Evolutionary conservation across 2,888 invertebrate species (phyloP), one percentile per base, ranked within the genome.

Genomic region (Drosophila kanekoi): DNA sequence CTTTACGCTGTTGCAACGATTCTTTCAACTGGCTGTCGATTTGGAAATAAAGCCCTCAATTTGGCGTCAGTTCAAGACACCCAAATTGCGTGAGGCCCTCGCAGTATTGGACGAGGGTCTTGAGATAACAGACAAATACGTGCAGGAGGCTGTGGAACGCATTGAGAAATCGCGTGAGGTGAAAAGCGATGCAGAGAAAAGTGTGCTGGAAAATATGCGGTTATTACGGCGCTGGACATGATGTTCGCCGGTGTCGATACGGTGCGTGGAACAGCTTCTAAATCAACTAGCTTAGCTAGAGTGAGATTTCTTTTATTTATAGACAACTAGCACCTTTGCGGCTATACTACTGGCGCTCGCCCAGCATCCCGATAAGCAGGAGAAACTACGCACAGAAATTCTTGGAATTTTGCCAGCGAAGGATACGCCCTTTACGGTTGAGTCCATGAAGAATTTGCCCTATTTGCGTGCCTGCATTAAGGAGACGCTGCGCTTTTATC

Each of bases 391-490:
- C 43, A 90, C 93, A 45, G 96, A 96, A 90, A 82, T 95, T 8
- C 73, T 90, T 1, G 88, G 88, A 2, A 90, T 93, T 8, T 73
- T 94, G 44, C 92, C 93, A 0, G 71, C 87, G 1, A 92, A 90
- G 45, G 79, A 91, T 33, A 87, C 91, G 0, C 88, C 89, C 4
- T 81, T 94, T 11, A 93, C 93, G 0, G 81, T 91, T 1, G 89
- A 92, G 10, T 89, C 92, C 60, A 87, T 94, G 57, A 91, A 92
- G 40, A 89, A 93, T 56, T 91, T 94, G 65, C 93, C 94, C 0
- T 96, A 95, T 86, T 88, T 96, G 18, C 94, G 94, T 74, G 96
- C 96, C 0, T 96, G 95, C 83, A 93, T 96, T 32, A 96, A 96
- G 89, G 96, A 96, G 91, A 93, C 95, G 0, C 90, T 96, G 60